phyloP scores from a whole-genome alignment of 2,113 vertebrate genomes.

The Ursus arctos region DNA sequence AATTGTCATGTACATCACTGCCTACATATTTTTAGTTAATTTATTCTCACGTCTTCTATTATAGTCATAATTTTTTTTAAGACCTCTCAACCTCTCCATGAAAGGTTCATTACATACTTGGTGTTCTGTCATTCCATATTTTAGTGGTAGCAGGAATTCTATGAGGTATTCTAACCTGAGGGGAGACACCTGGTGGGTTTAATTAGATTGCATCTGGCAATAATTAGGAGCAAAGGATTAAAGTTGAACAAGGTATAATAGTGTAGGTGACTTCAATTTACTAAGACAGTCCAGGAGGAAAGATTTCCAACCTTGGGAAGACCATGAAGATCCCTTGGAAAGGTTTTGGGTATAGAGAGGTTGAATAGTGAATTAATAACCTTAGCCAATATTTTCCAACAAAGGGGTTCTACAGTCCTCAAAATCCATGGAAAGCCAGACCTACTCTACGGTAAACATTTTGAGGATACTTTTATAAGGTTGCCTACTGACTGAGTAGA shows the following conservation, averaged over 20 bases:
- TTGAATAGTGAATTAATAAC: background rate
- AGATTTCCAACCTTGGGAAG: background rate
- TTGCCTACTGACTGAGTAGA: background rate
- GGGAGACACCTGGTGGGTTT: conserved; percentile 72
- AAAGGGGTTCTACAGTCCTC: background rate
- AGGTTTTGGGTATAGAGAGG: fast-evolving
- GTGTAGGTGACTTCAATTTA: background rate
- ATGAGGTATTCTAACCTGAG: conserved; percentile 54
- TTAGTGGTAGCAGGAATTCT: conserved; percentile 41
- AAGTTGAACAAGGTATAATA: conserved; percentile 31
- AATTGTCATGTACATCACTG: conserved; percentile 35
- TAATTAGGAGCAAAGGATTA: conserved; percentile 59
- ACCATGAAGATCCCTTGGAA: background rate
- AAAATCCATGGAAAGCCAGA: background rate
- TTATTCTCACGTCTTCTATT: background rate
- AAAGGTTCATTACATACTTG: conserved; percentile 24
- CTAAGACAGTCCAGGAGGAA: background rate
- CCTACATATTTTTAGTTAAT: conserved; percentile 27
- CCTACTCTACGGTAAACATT: background rate
- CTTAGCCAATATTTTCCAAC: background rate
- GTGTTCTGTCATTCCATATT: conserved; percentile 10
- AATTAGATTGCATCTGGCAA: conserved; percentile 73
- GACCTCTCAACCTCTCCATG: background rate
- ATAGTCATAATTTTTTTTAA: background rate
- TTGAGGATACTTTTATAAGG: background rate